A percentile compares a stretch with the other conserved stretches of the same genome.
These are phyloP conservation scores for Cylindroiulus punctatus DNA, from an alignment of 2,888 invertebrate species.

Conservation along the genomic window DNA sequence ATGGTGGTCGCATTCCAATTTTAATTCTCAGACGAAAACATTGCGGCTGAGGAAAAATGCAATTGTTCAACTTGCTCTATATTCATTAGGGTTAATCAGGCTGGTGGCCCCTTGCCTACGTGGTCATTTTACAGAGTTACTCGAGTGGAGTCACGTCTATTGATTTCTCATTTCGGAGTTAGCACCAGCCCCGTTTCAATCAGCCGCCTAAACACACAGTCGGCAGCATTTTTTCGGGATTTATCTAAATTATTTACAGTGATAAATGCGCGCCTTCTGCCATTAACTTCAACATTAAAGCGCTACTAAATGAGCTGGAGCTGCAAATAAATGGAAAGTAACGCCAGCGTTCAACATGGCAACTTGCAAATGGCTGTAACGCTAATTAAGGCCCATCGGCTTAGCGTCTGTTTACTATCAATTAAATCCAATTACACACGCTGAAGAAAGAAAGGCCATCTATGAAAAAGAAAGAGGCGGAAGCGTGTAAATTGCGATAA, in stretches of 20 bases:
- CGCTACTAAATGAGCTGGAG: constrained; percentile 20
- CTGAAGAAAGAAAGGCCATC: neutral
- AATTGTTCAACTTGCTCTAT: constrained; percentile 14
- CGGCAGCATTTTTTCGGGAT: constrained; percentile 14
- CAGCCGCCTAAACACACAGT: constrained; percentile 5
- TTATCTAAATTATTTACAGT: constrained; percentile 32
- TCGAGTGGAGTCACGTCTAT: constrained; percentile 7
- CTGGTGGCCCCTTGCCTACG: neutral
- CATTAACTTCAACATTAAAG: constrained; percentile 27
- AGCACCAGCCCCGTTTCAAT: constrained; percentile 4
- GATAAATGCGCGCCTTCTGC: constrained; percentile 6
- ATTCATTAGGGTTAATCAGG: constrained; percentile 32
- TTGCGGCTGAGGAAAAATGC: neutral
- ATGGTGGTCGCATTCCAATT: neutral
- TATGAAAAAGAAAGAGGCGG: neutral
- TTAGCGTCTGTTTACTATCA: constrained; percentile 21
- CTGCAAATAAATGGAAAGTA: constrained; percentile 22
- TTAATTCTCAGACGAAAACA: neutral
- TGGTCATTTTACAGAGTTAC: neutral
- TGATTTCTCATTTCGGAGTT: constrained; percentile 13
- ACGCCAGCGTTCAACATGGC: constrained; percentile 20
- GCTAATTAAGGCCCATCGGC: constrained; percentile 32
- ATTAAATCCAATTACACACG: constrained; percentile 2
- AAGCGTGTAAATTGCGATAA: neutral
- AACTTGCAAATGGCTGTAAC: constrained; percentile 27